Conservation (phyloP, 2,888 invertebrate species). For the Philopedon plagiatum region DNA sequence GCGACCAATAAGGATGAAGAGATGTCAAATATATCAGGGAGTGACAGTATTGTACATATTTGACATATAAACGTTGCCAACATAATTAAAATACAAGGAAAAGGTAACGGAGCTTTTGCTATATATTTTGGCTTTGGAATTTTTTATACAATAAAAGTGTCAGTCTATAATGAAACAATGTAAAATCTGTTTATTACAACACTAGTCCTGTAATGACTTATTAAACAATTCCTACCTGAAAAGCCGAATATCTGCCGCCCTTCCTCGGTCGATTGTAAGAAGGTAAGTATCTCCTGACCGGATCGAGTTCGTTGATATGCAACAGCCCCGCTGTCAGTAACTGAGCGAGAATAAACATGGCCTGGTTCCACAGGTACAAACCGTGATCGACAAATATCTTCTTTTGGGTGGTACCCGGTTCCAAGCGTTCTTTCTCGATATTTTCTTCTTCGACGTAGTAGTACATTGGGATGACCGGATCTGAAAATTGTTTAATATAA, state of each 20-base stretch:
- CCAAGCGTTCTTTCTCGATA: constrained; percentile 79
- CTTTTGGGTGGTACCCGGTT: constrained; percentile 71
- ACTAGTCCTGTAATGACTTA: background rate
- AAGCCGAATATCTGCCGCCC: constrained; percentile 95
- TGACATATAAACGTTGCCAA: no score
- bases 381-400: constrained; percentile 70
- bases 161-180: no score
- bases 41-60: no score
- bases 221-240: constrained; percentile 77
- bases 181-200: no score
- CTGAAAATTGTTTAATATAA: constrained; percentile 64
- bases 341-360: constrained; percentile 94
- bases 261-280: constrained; percentile 95
- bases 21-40: no score
- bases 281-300: constrained; percentile 93
- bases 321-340: constrained; percentile 90
- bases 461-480: constrained; percentile 95
- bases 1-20: no score
- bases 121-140: no score
- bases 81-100: no score
- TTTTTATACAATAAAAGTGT: no score
- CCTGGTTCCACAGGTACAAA: constrained; percentile 95
- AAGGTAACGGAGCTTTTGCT: no score
- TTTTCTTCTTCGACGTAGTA: constrained; percentile 85
- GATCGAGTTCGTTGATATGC: constrained; percentile 96